phyloP scores from a whole-genome alignment of 2,797 vertebrate species.

The Antennarius maculatus region DNA sequence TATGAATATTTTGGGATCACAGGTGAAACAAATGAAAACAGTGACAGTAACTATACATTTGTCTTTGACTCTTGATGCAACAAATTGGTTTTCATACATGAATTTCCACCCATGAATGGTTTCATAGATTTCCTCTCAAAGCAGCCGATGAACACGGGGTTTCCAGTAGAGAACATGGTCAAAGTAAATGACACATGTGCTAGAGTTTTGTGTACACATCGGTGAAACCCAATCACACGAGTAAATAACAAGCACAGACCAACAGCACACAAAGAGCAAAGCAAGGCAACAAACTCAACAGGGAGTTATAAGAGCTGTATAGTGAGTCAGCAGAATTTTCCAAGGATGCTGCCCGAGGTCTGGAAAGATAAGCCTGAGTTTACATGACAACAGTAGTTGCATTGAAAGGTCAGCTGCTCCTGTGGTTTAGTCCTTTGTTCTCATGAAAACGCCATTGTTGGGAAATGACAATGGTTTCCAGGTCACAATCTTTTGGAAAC shows the following conservation, averaged over 20 bases:
- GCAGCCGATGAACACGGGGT: not conserved
- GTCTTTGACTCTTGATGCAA: not conserved
- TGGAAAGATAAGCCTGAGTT: slow-evolving; percentile 17
- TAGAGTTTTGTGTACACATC: slow-evolving; percentile 21
- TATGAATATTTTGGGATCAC: no score
- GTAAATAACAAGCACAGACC: slow-evolving; percentile 31
- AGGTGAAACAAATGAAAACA: not conserved
- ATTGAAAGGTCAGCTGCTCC: no score
- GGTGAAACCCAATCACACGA: slow-evolving; percentile 36
- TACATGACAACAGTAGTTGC: slow-evolving; percentile 1
- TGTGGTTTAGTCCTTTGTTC: no score
- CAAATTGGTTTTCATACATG: not conserved
- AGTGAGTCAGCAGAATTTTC: slow-evolving; percentile 43
- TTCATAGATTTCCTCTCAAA: not conserved
- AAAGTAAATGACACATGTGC: slow-evolving; percentile 12
- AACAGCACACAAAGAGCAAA: slow-evolving; percentile 21
- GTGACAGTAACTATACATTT: no score
- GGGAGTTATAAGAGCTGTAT: slow-evolving; percentile 29
- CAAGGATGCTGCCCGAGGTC: slow-evolving; percentile 29
- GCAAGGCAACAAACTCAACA: slow-evolving; percentile 14
- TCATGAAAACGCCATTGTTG: no score
- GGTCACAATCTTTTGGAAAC: no score
- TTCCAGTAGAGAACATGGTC: slow-evolving; percentile 4
- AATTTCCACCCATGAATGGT: slow-evolving; percentile 3
- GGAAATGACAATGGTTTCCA: no score